Base-by-base conservation (phyloP, 2,113 vertebrate genomes). In the Caretta caretta region DNA sequence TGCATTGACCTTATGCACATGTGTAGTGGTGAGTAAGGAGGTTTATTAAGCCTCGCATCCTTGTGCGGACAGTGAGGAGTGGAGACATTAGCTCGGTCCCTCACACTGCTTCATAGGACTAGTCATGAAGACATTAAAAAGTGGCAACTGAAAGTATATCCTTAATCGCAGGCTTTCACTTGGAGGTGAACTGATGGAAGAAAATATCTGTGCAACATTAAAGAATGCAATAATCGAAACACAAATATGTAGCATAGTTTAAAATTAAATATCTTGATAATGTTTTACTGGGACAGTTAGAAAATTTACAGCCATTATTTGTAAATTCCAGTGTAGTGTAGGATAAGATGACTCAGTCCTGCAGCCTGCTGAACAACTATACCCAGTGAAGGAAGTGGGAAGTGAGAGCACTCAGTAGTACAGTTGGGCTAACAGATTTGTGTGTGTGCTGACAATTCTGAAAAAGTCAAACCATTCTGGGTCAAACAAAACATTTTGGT, bases 161-260 rank as follows among this genome's bases (percentile, higher is more conserved):
- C 42, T 81, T 88, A 78, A 81, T 46, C 10, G 56, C 10, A 27
- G 29, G 6, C n/a, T 72, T 25, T 85, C 1, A 0, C n/a, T 1
- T 13, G 42, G 59, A 0, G 0, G 19, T 50, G 35, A 20, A 14
- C 72, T 81, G 11, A 76, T 69, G 25, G 5, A 19, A 89, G 5
- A 81, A 10, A 76, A 69, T 6, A 9, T 11, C 51, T 62, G 13
- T 29, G 51, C 20, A 79, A 13, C 4, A 5, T 3, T 24, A 50
- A 8, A 69, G 22, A 90, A 92, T 16, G 51, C 22, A 87, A 27
- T 24, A 83, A 88, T 46, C 29, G 5, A 1, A 75, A n/a, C 4
- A 7, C 10, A 78, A 86, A 65, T 29, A 5, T 56, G 49, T 9
- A 85, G 65, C 0, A 0, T 46, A 84, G 54, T 9, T 24, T 38